Evolutionary conservation across 2,113 vertebrate species (phyloP), one percentile per base, ranked within the genome.

Genomic region (Enhydra lutris): DNA sequence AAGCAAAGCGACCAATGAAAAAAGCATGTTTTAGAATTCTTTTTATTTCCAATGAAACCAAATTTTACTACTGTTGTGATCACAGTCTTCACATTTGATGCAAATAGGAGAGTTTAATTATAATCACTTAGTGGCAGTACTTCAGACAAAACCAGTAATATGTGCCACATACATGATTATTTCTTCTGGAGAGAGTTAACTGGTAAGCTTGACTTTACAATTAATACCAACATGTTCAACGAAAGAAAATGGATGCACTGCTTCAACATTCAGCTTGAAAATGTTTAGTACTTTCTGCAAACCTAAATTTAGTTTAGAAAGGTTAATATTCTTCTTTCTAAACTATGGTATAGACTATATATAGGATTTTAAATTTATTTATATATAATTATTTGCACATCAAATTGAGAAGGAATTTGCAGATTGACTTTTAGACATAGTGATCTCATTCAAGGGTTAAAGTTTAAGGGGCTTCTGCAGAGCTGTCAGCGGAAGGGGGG

Each of bases 401-500:
- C 95, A 59, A 94, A 94, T 97, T 97, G 57, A 97, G 55, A 71
- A 57, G 97, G 94, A 96, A 96, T 97, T 90, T 97, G 96, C 65
- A 95, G 74, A 97, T 97, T 98, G 96, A 97, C 92, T 99, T 95
- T 76, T 61, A 61, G 76, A 86, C 88, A 8, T 24, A 90, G 3
- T 91, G 80, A 92, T 81, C 96, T 97, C 59, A 78, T 94, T 85
- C 96, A 83, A 65, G 82, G 24, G 6, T 81, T 96, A 50, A 24
- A 65, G 76, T 93, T 98, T 98, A 99, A 91, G 97, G 98, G 55
- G 96, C 94, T 96, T 97, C 98, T 26, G 98, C 91, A 76, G 97
- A 63, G 74, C 95, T 98, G 59, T 97, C 97, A 65, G 76, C 91
- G 59, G 98, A 97, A 91, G 98, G 94, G 3, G 3, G 98, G 50